These are phyloP conservation scores for Syngnathus acus DNA, from an alignment of 2,797 vertebrate genomes.

Conservation along the genomic window DNA sequence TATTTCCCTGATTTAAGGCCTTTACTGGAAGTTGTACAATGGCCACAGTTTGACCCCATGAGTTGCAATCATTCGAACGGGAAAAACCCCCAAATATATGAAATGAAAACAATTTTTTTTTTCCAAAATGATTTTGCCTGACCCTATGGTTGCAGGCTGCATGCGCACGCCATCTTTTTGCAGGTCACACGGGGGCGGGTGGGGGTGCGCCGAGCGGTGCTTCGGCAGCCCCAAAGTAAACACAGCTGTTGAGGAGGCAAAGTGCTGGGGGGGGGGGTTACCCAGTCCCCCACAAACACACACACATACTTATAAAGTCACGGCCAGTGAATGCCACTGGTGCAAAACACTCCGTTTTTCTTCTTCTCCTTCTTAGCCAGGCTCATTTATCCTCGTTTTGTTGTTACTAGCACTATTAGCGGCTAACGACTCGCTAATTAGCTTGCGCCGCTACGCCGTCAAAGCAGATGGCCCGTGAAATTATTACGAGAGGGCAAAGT, in stretches of 20 bases:
- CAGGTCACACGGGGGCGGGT: conserved; percentile 63
- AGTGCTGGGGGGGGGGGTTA: conserved; percentile 64
- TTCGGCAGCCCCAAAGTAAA: conserved; percentile 76
- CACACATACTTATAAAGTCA: conserved; percentile 42
- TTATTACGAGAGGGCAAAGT: conserved; percentile 5
- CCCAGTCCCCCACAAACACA: conserved; percentile 40
- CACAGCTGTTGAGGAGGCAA: conserved; percentile 76
- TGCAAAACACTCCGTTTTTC: conserved; percentile 28
- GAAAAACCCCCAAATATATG: no score
- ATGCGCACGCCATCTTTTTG: conserved; percentile 62
- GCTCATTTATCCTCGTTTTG: conserved; percentile 56
- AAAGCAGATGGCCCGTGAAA: conserved; percentile 38
- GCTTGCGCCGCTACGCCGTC: conserved; percentile 36
- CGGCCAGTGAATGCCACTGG: not conserved
- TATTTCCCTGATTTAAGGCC: no score
- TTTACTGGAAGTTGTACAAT: no score
- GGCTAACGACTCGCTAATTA: conserved; percentile 45
- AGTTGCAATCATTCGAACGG: no score
- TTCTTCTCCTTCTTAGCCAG: conserved; percentile 42
- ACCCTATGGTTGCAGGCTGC: conserved; percentile 65
- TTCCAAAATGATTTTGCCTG: no score
- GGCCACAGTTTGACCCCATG: no score
- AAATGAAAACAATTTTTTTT: no score
- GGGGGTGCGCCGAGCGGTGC: conserved; percentile 35
- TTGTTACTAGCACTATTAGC: conserved; percentile 41